phyloP scores from a whole-genome alignment of 2,888 invertebrate genomes.

The Chloroclystis v-ata region DNA sequence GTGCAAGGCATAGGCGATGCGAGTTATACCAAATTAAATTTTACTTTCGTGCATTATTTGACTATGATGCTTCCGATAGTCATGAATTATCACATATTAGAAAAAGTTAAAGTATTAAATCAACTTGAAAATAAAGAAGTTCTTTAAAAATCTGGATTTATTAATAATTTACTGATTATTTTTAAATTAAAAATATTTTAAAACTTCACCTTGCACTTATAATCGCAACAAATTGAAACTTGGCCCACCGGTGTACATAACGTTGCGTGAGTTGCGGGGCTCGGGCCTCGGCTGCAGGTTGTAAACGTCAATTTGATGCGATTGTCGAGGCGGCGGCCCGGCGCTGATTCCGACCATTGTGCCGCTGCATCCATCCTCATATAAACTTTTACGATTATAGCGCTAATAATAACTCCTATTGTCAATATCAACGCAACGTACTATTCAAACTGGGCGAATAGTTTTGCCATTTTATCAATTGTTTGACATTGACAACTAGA shows the following conservation, averaged over 20 bases:
- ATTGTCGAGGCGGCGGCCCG: constrained; percentile 31
- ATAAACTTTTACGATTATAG: constrained; percentile 20
- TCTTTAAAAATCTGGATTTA: too few species aligned
- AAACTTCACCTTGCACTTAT: too few species aligned
- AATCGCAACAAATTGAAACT: constrained; percentile 4
- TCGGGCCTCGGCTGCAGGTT: constrained; percentile 35
- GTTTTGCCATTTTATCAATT: constrained; percentile 2
- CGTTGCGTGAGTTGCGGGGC: constrained; percentile 35
- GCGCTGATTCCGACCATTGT: constrained; percentile 12
- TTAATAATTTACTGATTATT: too few species aligned
- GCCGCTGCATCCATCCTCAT: constrained; percentile 10
- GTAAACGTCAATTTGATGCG: constrained; percentile 54
- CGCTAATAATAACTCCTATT: constrained; percentile 12
- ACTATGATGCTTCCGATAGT: too few species aligned
- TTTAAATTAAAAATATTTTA: too few species aligned
- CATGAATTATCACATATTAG: too few species aligned
- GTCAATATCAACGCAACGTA: constrained; percentile 7
- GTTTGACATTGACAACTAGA: neutral
- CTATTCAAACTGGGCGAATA: constrained; percentile 3
- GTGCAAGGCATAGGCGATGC: constrained; percentile 5
- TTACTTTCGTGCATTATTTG: too few species aligned
- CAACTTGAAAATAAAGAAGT: too few species aligned
- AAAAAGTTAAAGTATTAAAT: too few species aligned
- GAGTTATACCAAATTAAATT: too few species aligned
- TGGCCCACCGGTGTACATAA: constrained; percentile 11